phyloP scores from a whole-genome alignment of 2,888 invertebrate genomes.

The Lysandra bellargus region DNA sequence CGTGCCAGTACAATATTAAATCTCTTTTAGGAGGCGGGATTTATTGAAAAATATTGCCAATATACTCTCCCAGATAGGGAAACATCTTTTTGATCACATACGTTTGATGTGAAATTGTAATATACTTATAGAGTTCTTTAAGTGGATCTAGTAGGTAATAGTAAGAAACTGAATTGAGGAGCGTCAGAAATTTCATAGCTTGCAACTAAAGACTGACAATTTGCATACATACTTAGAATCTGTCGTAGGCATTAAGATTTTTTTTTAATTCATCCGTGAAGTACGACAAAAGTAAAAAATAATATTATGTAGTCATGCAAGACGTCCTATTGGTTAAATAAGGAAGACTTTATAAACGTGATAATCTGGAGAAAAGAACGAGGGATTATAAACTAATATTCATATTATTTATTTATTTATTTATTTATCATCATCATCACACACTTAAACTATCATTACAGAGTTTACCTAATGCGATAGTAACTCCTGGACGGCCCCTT shows the following conservation, averaged over 20 bases:
- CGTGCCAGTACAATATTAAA: slow-evolving; percentile 13
- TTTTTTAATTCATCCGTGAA: too few species aligned
- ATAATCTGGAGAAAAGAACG: too few species aligned
- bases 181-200: not conserved
- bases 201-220: too few species aligned
- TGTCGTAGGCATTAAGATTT: too few species aligned
- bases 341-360: too few species aligned
- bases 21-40: not conserved
- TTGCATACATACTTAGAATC: too few species aligned
- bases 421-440: too few species aligned
- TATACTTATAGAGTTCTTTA: not conserved
- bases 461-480: not conserved
- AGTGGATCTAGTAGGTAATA: not conserved
- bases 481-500: not conserved
- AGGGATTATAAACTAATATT: not conserved
- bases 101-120: not conserved
- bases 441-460: too few species aligned
- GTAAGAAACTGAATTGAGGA: not conserved
- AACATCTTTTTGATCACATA: slow-evolving; percentile 1
- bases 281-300: too few species aligned
- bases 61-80: not conserved
- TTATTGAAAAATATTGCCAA: slow-evolving; percentile 15
- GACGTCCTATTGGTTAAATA: too few species aligned
- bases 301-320: too few species aligned
- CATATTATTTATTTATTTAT: too few species aligned